Percentiles rank a stretch among this genome's conserved stretches.
Evolutionary conservation across 2,113 vertebrate genomes (phyloP).

Genomic region (Catagonus wagneri): DNA sequence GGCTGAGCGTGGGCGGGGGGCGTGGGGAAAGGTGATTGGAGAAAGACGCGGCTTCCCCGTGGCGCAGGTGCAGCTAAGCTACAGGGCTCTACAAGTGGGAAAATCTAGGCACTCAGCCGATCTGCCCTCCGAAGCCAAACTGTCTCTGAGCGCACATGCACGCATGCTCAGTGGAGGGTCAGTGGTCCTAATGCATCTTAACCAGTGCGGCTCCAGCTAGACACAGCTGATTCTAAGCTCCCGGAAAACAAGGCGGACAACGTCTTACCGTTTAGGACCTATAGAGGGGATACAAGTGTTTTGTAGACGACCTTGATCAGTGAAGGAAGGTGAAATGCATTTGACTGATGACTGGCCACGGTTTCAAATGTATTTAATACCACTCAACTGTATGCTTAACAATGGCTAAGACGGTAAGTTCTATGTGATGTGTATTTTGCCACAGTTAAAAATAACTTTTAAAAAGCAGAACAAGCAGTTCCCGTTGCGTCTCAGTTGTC

Average conservation of each 20-base stretch:
- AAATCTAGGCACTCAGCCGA: not conserved
- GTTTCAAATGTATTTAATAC: no score
- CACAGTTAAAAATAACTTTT: not conserved
- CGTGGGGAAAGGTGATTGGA: not conserved
- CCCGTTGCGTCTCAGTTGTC: no score
- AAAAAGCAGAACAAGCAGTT: not conserved
- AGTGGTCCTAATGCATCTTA: not conserved
- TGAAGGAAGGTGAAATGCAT: not conserved
- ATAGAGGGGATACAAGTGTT: not conserved
- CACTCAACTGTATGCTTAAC: not conserved
- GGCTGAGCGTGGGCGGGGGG: not conserved
- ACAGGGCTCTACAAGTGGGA: not conserved
- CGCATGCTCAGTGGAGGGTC: not conserved
- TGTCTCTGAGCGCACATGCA: rapidly evolving
- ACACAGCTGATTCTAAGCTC: not conserved
- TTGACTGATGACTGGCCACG: not conserved
- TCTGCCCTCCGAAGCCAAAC: not conserved
- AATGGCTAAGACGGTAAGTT: not conserved
- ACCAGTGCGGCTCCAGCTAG: not conserved
- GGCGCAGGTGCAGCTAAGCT: not conserved
- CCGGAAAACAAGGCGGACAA: not conserved
- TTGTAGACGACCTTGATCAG: not conserved
- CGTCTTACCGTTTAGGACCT: not conserved
- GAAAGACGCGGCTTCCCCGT: not conserved
- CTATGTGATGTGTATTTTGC: not conserved